Evolutionary conservation across 2,888 invertebrate genomes (phyloP), one percentile per base, ranked within the genome.

Genomic region (Caenorhabditis virilis): DNA sequence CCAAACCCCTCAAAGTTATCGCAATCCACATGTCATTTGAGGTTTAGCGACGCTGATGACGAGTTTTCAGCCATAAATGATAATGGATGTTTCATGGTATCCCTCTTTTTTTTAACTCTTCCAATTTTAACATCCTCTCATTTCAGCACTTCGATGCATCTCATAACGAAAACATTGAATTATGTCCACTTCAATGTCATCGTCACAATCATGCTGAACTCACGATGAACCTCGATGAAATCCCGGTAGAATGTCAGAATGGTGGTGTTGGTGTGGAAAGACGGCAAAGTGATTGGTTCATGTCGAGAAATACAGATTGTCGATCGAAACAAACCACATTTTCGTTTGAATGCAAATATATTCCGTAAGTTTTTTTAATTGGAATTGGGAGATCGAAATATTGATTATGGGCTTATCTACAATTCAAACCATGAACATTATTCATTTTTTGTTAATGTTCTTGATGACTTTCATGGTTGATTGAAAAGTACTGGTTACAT

Each of bases 261-360:
- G 20, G 63, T 22, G 49, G 33, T 6, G 57, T 53, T n/a, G 63
- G 63, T 26, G 63, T 63, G 30, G 63, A 63, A 51, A 46, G 63
- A 25, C 57, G 63, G 3, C 57, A 63, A 30, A 53, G 53, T 45
- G 63, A 63, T 25, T 63, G 63, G 63, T 63, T 63, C 38, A 58
- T 63, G 63, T 63, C 53, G 53, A 36, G 63, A 45, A 53, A 51
- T n/a, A 47, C 53, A 7, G 53, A 49, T 2, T 63, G 63, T 41
- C 53, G 50, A 38, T 41, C 43, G 9, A 54, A 43, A 23, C 49
- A 58, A 33, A 49, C 54, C 46, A 58, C 46, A 45, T 54, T 63
- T 43, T 48, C 51, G 18, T 42, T 63, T 30, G 58, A 63, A 38
- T 63, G 63, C 27, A 50, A 48, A 2, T 58, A 33, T 47, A 23